Evolutionary conservation across 2,888 invertebrate species (phyloP), one percentile per base, ranked within the genome.

Genomic region (Emmelina monodactyla): DNA sequence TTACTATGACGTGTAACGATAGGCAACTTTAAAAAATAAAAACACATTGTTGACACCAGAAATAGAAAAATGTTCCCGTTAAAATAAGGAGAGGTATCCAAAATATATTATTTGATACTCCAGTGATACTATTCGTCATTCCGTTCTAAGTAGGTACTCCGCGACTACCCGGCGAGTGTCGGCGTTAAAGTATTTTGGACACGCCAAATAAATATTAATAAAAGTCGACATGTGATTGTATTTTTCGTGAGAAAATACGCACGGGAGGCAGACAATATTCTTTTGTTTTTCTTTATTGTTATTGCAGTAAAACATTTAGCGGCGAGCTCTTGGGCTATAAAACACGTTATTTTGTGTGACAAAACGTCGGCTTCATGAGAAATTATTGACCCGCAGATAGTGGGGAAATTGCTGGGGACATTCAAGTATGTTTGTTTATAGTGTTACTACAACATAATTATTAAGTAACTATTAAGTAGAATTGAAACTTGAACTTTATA

Each of bases 291-390:
- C 71, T 78, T 78, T 76, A 78, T 73, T 71, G 72, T 75, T 73
- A 78, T 75, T 72, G 63, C 68, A 62, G 69, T 73, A 67, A 75
- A 76, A 67, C 76, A 75, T 78, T 79, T 76, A 78, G 76, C 64
- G 61, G 57, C 59, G 61, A 54, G 54, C 61, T n/a, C 54, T 53
- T 57, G 57, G 47, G 51, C 63, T 47, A 76, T 78, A 78, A 79
- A 79, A 75, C 71, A 73, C 62, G 61, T 65, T 75, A 78, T 79
- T 79, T 78, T 78, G 78, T 79, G 79, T 78, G 78, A 79, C 78
- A 76, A 78, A 78, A 70, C 55, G 79, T 75, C 78, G 55, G 62
- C 56, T 76, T 79, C 72, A 78, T 78, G 79, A 78, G 76, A 78
- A 79, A 75, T 62, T 79, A 79, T 76, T 66, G 71, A 78, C 70